These are phyloP conservation scores for Channallabes apus DNA, from an alignment of 2,797 vertebrate genomes.

Conservation along the genomic window DNA sequence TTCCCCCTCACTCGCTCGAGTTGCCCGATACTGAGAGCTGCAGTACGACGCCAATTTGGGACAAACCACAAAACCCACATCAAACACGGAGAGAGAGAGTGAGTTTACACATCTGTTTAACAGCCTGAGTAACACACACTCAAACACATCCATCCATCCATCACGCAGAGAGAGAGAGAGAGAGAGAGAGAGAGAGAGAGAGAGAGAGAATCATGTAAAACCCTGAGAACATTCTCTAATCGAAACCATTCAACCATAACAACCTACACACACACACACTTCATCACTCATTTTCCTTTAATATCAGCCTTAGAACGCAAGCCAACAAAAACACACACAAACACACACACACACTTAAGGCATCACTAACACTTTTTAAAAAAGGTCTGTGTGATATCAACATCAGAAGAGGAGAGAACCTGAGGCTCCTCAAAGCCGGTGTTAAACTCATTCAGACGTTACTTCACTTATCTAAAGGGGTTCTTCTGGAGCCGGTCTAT, in stretches of 20 bases:
- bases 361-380: constrained; percentile 23
- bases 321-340: constrained; percentile 30
- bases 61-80: constrained; percentile 60
- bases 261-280: constrained; percentile 26
- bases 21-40: constrained; percentile 51
- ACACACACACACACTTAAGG: constrained; percentile 3
- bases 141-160: constrained; percentile 36
- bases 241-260: constrained; percentile 27
- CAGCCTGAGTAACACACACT: constrained; percentile 51
- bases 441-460: no score
- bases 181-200: constrained; percentile 13
- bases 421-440: not conserved
- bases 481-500: not conserved
- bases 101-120: constrained; percentile 54
- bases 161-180: not conserved
- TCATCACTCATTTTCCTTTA: constrained; percentile 28
- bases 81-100: constrained; percentile 48
- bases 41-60: constrained; percentile 60
- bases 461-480: not conserved
- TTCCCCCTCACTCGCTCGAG: constrained; percentile 45
- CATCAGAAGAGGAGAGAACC: not conserved
- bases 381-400: not conserved
- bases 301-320: constrained; percentile 15
- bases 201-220: constrained; percentile 30
- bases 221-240: constrained; percentile 21